phyloP scores from a whole-genome alignment of 2,888 invertebrate genomes.

The Odontocerum albicorne region DNA sequence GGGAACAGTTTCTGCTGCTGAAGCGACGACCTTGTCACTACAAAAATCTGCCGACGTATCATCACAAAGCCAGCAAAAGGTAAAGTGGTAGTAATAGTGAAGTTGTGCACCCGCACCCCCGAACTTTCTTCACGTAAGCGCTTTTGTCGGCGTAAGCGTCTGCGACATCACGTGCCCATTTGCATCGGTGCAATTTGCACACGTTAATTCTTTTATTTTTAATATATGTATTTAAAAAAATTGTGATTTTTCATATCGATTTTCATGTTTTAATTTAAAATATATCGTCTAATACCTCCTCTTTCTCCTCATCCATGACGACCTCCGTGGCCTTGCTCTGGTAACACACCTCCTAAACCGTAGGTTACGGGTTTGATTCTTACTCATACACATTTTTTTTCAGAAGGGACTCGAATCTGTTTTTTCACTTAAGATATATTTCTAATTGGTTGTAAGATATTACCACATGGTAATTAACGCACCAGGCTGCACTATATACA shows the following conservation, averaged over 20 bases:
- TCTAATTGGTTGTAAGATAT: no score
- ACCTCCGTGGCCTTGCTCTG: no score
- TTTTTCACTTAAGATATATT: no score
- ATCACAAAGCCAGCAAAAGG: conserved; percentile 37
- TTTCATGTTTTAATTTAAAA: not conserved
- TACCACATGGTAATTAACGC: no score
- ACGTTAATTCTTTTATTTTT: not conserved
- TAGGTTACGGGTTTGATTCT: no score
- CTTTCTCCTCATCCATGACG: no score
- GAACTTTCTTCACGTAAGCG: conserved; percentile 27
- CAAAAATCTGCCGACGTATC: conserved; percentile 56
- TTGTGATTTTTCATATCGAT: not conserved
- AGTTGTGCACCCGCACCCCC: conserved; percentile 26
- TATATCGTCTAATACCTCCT: no score
- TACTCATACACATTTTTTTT: no score
- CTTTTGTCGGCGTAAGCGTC: conserved; percentile 26
- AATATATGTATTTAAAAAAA: not conserved
- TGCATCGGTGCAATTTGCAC: no score
- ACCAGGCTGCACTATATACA: no score
- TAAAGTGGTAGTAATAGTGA: conserved; percentile 30
- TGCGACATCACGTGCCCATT: conserved; percentile 7
- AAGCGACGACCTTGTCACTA: conserved; percentile 57
- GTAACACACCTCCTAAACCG: no score
- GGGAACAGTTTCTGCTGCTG: conserved; percentile 49
- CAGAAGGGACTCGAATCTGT: no score